phyloP scores from a whole-genome alignment of 2,888 invertebrate genomes.

The Clistopyga incitator region DNA sequence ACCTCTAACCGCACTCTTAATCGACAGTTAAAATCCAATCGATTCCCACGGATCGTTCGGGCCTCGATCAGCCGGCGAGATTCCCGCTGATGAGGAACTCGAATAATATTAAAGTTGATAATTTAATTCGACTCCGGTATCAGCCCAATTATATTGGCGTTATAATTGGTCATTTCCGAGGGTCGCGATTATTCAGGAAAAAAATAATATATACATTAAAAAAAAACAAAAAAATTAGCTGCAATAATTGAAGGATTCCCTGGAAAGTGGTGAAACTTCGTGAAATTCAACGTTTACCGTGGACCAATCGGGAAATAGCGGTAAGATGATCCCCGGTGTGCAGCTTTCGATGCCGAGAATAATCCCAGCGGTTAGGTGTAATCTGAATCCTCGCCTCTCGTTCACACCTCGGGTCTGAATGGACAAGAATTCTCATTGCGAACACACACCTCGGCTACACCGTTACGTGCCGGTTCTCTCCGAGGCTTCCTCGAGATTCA shows the following conservation, averaged over 20 bases:
- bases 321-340: slow-evolving; percentile 23
- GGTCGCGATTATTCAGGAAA: slow-evolving; percentile 27
- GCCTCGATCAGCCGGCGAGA: slow-evolving; percentile 1
- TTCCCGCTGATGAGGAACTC: slow-evolving; percentile 38
- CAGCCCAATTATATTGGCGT: slow-evolving; percentile 55
- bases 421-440: slow-evolving; percentile 44
- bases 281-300: slow-evolving; percentile 13
- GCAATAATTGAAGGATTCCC: slow-evolving; percentile 2
- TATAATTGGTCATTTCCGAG: slow-evolving; percentile 56
- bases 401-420: slow-evolving; percentile 64
- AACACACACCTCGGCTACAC: slow-evolving; percentile 67
- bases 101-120: slow-evolving; percentile 58
- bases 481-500: slow-evolving; percentile 63
- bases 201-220: background rate
- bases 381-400: slow-evolving; percentile 64
- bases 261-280: slow-evolving; percentile 3
- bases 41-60: slow-evolving; percentile 62
- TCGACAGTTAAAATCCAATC: slow-evolving; percentile 67
- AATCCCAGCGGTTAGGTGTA: slow-evolving; percentile 35
- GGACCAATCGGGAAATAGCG: slow-evolving; percentile 1
- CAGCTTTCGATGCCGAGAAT: slow-evolving; percentile 11
- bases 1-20: slow-evolving; percentile 60
- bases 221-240: no score
- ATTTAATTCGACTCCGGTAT: slow-evolving; percentile 54
- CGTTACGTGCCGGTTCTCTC: slow-evolving; percentile 69